Base-by-base conservation (phyloP, 2,888 invertebrate genomes). In the Tetramorium bicarinatum region DNA sequence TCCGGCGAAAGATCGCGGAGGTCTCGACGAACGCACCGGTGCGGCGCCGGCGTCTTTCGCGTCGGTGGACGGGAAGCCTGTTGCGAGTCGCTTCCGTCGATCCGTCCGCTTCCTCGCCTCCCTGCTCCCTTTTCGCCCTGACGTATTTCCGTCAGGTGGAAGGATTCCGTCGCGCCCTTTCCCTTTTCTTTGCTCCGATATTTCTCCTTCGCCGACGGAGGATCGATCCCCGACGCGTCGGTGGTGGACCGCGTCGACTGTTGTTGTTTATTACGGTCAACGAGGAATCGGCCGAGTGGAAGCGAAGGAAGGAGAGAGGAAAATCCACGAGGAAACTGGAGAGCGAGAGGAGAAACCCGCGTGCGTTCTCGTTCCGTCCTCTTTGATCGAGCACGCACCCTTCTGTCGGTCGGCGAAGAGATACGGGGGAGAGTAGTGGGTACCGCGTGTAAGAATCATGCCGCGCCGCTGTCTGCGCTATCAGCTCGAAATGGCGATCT, bases 371-470 rank as follows among this genome's bases (percentile, higher is more conserved):
- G 59, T 59, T 52, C 49, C 66, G 44, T 82, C 59, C 66, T 75
- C 67, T 80, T 52, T 62, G 62, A 54, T 18, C 79, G 71, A 87
- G 84, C 82, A 76, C 84, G 89, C 89, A 84, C 44, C 56, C 81
- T 79, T 38, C 59, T 59, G n/a, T 61, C 44, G 77, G n/a, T 59
- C 29, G 74, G 34, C 72, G 47, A 54, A 18, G 56, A 18, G 44
- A 21, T 18, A 61, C 18, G 21, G 47, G 38, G 49, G 18, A 47
- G n/a, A 59, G 3, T 29, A 67, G 47, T 66, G 59, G 47, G 11
- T 34, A 47, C 34, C 47, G 44, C 56, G 47, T 80, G 74, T 72
- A 80, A 80, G 74, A 13, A 72, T 72, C 59, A 59, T 59, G 47
- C 8, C 56, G 59, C 21, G n/a, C 9, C 29, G 52, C 25, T 71